A percentile compares a stretch with the other conserved stretches of the same genome.
phyloP scores from a whole-genome alignment of 2,797 vertebrate species.

The Antennarius maculatus region DNA sequence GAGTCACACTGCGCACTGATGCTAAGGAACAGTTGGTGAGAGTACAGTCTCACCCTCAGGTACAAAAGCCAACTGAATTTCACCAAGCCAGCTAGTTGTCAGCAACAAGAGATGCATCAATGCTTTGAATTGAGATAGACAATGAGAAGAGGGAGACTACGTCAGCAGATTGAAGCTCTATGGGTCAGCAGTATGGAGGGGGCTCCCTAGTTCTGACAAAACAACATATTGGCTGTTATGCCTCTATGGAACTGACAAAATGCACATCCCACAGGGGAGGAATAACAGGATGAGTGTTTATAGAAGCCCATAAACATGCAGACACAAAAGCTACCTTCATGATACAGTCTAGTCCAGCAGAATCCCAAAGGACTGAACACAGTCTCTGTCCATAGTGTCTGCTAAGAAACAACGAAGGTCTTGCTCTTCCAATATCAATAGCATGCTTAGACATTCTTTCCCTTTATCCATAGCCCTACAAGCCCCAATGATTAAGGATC shows the following conservation, averaged over 20 bases:
- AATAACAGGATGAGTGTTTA: constrained; percentile 13
- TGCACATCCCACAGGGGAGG: constrained; percentile 4
- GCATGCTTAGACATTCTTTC: constrained; percentile 20
- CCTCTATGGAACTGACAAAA: constrained; percentile 12
- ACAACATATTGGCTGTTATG: neutral
- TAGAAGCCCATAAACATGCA: constrained; percentile 15
- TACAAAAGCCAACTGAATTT: constrained; percentile 26
- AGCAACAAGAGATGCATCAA: constrained; percentile 43
- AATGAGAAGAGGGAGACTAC: constrained; percentile 17
- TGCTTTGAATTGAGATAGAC: constrained; percentile 35
- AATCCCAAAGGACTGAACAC: constrained; percentile 13
- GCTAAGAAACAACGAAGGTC: constrained; percentile 21
- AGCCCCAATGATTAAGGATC: constrained; percentile 13
- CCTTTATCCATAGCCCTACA: constrained; percentile 25
- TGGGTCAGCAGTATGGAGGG: constrained; percentile 34
- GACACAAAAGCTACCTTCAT: constrained; percentile 4
- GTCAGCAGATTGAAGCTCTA: constrained; percentile 42
- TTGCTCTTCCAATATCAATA: constrained; percentile 25
- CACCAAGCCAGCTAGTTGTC: constrained; percentile 20
- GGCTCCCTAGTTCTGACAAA: constrained; percentile 9
- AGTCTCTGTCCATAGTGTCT: constrained; percentile 8
- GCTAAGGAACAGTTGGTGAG: constrained; percentile 29
- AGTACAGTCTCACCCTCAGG: constrained; percentile 8
- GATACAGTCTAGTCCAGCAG: constrained; percentile 16
- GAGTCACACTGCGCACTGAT: constrained; percentile 20